These are phyloP conservation scores for Cecidostiba fungosa DNA, from an alignment of 2,888 invertebrate genomes.

Conservation along the genomic window DNA sequence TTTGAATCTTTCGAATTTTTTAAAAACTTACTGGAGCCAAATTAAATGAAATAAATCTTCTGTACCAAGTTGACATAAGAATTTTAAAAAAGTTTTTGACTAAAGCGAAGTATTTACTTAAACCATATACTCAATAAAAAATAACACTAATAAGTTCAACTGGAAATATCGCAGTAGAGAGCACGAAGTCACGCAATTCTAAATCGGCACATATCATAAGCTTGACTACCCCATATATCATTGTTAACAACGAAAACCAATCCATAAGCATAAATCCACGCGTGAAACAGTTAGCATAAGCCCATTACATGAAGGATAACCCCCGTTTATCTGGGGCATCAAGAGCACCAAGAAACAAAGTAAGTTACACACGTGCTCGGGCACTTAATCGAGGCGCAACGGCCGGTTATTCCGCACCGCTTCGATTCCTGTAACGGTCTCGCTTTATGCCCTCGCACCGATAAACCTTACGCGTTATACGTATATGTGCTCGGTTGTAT, in stretches of 20 bases:
- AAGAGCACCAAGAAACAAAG: slow-evolving; percentile 4
- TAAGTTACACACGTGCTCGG: background rate
- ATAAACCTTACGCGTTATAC: slow-evolving; percentile 22
- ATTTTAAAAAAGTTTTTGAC: no score
- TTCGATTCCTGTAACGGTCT: slow-evolving; percentile 26
- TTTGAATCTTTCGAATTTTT: no score
- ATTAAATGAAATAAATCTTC: no score
- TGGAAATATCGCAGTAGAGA: no score
- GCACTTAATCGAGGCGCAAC: background rate
- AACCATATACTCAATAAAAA: no score
- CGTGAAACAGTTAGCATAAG: background rate
- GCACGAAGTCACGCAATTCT: no score
- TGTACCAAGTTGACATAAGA: no score
- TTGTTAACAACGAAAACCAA: no score
- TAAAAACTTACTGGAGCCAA: no score
- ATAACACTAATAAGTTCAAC: background rate
- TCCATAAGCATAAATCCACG: background rate
- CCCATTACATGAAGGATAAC: slow-evolving; percentile 3
- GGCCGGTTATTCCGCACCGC: slow-evolving; percentile 31
- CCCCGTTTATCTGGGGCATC: slow-evolving; percentile 6
- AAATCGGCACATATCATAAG: no score
- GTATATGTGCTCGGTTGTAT: background rate
- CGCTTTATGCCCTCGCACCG: background rate
- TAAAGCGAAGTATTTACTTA: no score
- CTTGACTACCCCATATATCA: no score